These are phyloP conservation scores for Neoseiulus cucumeris DNA, from an alignment of 1,140 invertebrate genomes.

Conservation along the genomic window DNA sequence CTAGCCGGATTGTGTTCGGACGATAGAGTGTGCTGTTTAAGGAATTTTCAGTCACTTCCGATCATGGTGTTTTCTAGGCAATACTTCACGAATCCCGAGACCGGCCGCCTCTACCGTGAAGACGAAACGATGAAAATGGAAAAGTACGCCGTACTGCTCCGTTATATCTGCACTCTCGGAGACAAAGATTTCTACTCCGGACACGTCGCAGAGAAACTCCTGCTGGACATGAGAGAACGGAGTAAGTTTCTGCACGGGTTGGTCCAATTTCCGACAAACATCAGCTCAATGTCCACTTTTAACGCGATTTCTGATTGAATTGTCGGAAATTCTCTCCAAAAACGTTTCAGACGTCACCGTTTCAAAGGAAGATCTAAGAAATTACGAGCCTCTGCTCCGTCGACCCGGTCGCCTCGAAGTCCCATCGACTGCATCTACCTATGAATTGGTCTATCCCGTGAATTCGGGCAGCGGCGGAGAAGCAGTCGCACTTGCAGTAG, in stretches of 20 bases:
- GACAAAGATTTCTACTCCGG: neutral
- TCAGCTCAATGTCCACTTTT: no score
- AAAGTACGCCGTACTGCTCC: neutral
- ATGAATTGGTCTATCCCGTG: neutral
- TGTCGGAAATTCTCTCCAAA: neutral
- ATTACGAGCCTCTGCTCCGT: neutral
- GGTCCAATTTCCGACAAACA: no score
- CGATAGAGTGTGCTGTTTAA: no score
- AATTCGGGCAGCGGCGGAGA: neutral
- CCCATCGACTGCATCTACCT: neutral
- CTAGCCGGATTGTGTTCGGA: no score
- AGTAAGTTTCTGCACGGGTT: neutral
- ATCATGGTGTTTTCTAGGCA: neutral
- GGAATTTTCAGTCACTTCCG: no score
- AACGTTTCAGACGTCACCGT: neutral
- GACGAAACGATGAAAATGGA: neutral
- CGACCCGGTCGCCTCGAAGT: neutral
- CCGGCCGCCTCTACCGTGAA: neutral
- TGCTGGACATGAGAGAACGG: neutral
- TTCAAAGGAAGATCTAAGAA: neutral
- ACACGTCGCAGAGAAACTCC: neutral
- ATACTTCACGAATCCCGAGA: neutral
- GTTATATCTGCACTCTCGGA: neutral
- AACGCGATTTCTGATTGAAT: no score
- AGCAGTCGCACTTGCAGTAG: neutral